Base-by-base conservation (phyloP, 2,888 invertebrate species). In the Anodontia alba region DNA sequence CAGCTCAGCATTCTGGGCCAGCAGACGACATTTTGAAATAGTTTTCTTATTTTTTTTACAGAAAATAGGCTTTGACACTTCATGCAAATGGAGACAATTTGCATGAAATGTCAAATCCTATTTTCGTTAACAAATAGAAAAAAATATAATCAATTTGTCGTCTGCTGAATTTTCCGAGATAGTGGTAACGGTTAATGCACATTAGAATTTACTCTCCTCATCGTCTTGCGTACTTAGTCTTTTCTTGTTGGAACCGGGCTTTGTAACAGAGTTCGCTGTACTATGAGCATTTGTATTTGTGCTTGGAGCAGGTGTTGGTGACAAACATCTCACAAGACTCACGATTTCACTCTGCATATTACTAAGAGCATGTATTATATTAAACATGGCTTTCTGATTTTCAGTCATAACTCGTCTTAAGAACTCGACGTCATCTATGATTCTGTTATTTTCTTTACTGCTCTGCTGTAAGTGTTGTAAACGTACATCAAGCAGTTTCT, bases 361-460 rank as follows among this genome's bases (percentile, higher is more conserved):
- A 46, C 92, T 86, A 69, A 94, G 87, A 23, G 94, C 94, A 43
- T 93, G 93, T 23, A 94, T 93, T 26, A 94, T 92, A 73, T 94
- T 94, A 73, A 90, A 91, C 86, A 94, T 88, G 10, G 94, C 94
- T 81, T 94, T 94, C 78, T 94, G 94, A 84, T 94, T 94, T 85
- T 94, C 94, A 1, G 93, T 91, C 93, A 94, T 94, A 54, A 94
- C 89, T 7, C 91, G 88, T 15, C 94, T 87, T 36, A 94, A 90
- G 85, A 94, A 94, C 62, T 94, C 94, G 1, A 94, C 92, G 78
- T 94, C 94, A 84, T 94, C 93, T 54, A 92, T 91, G 72, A 93
- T 91, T 69, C 92, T 88, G 75, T 93, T 91, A 76, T 94, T 94
- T 79, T 94, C 94, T 66, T 92, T 92, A 76, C 91, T 93, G 80